Base-by-base conservation (phyloP, 2,888 invertebrate species). In the Ferrisia virgata region DNA sequence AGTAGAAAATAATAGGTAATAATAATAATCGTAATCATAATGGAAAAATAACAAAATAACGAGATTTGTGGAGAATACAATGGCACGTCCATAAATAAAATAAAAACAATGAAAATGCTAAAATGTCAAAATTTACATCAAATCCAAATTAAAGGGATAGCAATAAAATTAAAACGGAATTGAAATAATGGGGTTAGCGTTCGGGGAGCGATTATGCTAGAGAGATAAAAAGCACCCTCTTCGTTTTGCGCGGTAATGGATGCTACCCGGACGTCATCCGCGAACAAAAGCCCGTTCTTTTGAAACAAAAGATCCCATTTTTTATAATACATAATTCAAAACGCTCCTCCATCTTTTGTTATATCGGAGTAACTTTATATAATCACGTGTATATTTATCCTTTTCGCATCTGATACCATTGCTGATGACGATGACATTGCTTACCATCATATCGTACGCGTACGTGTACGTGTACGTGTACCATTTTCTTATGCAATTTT, bases 101-200 rank as follows among this genome's bases (percentile, higher is more conserved):
- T 82, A 82, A 82, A 82, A 82, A 82, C 82, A 82, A 82, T 82
- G 82, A 82, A 82, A 82, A 82, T 82, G 82, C 82, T 82, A 82
- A 82, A 82, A 82, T 82, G 82, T 82, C 82, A 82, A 82, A 82
- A 82, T 82, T 82, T 82, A 82, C 82, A 82, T 82, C 82, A 82
- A 82, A 82, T 82, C 82, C 82, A 82, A 82, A 82, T 82, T 82
- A 82, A 82, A 82, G 82, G 82, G 82, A 82, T 82, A 82, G 82
- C 82, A 82, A 82, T 82, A 82, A 82, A 82, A 82, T 82, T 82
- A 82, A 64, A 82, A 82, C 82, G 82, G 82, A 82, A 82, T 82
- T 82, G 82, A 82, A 82, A 64, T 82, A 82, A 82, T 82, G 82
- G 82, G 82, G 82, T 82, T 82, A 82, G 82, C 82, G 82, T 82